Evolutionary conservation across 2,113 vertebrate species (phyloP).

Genomic region (Podilymbus podiceps): DNA sequence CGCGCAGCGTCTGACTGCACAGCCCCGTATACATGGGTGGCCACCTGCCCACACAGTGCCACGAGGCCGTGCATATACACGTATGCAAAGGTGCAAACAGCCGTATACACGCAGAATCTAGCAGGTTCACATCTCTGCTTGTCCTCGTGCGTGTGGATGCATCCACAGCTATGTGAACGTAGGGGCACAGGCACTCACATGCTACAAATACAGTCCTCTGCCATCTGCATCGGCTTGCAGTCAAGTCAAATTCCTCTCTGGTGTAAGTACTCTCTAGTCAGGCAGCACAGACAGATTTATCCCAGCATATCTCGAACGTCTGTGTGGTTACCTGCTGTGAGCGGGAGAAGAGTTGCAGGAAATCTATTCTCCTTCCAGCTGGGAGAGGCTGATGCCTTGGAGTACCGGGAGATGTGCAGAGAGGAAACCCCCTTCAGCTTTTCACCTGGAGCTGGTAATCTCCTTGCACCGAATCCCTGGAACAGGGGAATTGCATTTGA

Average conservation of each 20-base stretch:
- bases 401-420: neutral
- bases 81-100: neutral
- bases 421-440: slow-evolving; percentile 45
- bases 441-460: slow-evolving; percentile 29
- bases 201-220: neutral
- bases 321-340: slow-evolving; percentile 15
- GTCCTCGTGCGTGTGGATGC: neutral
- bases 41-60: neutral
- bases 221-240: neutral
- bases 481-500: neutral
- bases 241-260: neutral
- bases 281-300: neutral
- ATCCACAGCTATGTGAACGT: rapidly evolving
- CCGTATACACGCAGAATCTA: rapidly evolving
- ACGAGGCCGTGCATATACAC: neutral
- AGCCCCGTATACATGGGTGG: neutral
- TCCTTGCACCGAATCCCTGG: neutral
- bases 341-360: slow-evolving; percentile 5
- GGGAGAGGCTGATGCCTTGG: slow-evolving; percentile 18
- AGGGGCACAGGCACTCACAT: neutral
- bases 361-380: slow-evolving; percentile 17
- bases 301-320: neutral
- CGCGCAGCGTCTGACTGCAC: neutral
- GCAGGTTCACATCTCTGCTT: rapidly evolving
- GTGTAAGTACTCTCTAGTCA: neutral